Evolutionary conservation across 2,888 invertebrate species (phyloP).

Genomic region (Brenthis daphne): DNA sequence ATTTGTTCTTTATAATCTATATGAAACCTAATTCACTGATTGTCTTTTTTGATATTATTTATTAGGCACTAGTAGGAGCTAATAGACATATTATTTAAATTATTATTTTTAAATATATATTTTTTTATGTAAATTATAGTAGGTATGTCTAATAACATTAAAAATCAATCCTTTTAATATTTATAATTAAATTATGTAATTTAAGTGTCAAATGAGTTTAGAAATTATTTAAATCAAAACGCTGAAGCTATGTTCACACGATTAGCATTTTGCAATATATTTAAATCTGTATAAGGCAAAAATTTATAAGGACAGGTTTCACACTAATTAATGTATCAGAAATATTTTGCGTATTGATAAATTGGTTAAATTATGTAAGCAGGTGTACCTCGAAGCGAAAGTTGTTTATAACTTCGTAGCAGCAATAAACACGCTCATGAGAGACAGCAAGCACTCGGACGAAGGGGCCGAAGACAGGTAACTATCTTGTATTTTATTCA

Average conservation of each 20-base stretch:
- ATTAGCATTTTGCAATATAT: constrained; percentile 10
- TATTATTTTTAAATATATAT: too few relatives aligned
- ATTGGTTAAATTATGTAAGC: constrained; percentile 45
- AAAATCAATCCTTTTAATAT: too few relatives aligned
- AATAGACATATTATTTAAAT: too few relatives aligned
- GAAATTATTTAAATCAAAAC: too few relatives aligned
- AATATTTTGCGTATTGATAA: constrained; percentile 26
- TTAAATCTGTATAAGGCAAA: constrained; percentile 10
- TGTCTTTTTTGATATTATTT: too few relatives aligned
- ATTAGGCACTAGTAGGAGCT: too few relatives aligned
- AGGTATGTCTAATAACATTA: too few relatives aligned
- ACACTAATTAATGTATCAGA: constrained; percentile 27
- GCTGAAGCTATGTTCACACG: not conserved
- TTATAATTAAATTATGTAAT: too few relatives aligned
- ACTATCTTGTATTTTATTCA: not conserved
- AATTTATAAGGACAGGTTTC: constrained; percentile 16
- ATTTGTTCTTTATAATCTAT: too few relatives aligned
- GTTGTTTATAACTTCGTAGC: constrained; percentile 91
- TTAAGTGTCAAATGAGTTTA: too few relatives aligned
- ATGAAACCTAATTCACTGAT: too few relatives aligned
- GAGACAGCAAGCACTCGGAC: constrained; percentile 55
- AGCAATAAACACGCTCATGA: constrained; percentile 86
- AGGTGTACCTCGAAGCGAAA: constrained; percentile 90
- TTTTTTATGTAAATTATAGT: too few relatives aligned
- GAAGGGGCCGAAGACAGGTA: constrained; percentile 68